A percentile compares a stretch with the other conserved stretches of the same genome.
phyloP scores from a whole-genome alignment of 2,113 vertebrate genomes.

The Lycaon pictus region DNA sequence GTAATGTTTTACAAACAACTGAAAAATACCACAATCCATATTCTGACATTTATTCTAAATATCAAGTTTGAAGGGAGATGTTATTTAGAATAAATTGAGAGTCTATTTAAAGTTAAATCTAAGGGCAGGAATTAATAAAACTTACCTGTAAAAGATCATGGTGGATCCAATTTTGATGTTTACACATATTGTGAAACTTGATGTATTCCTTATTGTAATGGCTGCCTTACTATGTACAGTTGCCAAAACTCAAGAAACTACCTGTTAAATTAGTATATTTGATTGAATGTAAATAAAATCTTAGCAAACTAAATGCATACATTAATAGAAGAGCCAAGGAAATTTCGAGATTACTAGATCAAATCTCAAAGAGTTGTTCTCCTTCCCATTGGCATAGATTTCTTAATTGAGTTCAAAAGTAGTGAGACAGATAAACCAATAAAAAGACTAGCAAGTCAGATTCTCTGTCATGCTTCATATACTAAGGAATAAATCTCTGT shows the following conservation, averaged over 20 bases:
- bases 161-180: not conserved
- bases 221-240: not conserved
- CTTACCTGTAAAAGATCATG: not conserved
- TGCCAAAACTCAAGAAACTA: not conserved
- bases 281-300: not conserved
- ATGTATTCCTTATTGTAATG: not conserved
- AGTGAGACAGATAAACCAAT: not conserved
- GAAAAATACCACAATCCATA: not conserved
- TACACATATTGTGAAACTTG: rapidly evolving
- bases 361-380: not conserved
- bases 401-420: not conserved
- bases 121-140: not conserved
- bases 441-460: not conserved
- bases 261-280: not conserved
- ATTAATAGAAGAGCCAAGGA: not conserved
- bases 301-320: not conserved
- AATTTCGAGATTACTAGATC: not conserved
- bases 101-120: not conserved
- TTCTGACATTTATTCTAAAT: not conserved
- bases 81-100: not conserved
- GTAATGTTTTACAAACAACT: not conserved
- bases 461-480: not conserved
- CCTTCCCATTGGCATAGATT: not conserved
- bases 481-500: not conserved
- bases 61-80: not conserved